Evolutionary conservation across 2,797 vertebrate genomes (phyloP).

Genomic region (Mus spretus): DNA sequence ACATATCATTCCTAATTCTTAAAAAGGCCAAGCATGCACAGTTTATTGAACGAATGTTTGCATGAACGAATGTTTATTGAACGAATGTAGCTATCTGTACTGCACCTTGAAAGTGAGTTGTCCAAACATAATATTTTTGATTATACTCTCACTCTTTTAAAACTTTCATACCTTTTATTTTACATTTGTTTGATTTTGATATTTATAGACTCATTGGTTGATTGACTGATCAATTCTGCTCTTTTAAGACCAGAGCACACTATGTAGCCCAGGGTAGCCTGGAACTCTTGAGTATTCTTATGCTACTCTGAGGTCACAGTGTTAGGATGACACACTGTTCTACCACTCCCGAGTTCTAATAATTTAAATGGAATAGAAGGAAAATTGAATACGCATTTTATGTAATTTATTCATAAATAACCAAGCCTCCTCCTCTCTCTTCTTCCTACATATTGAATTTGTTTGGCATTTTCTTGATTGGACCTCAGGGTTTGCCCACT

Average conservation of each 20-base stretch:
- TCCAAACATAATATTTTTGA: neutral
- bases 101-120: neutral
- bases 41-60: neutral
- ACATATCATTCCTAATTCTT: neutral
- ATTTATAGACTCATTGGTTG: neutral
- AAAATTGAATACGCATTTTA: neutral
- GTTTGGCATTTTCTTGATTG: neutral
- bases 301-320: too few species aligned
- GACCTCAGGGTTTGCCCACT: neutral
- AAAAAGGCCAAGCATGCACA: neutral
- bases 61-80: too few species aligned
- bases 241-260: neutral
- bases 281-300: neutral
- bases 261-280: neutral
- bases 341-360: neutral
- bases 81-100: too few species aligned
- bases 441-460: neutral
- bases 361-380: neutral
- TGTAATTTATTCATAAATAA: neutral
- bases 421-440: fast-evolving
- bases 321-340: neutral
- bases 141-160: conserved; percentile 15
- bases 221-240: neutral
- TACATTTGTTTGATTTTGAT: neutral
- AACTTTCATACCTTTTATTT: neutral